Percentiles rank a stretch among this genome's conserved stretches.
phyloP scores from a whole-genome alignment of 2,888 invertebrate genomes.

The Melanophora roralis region DNA sequence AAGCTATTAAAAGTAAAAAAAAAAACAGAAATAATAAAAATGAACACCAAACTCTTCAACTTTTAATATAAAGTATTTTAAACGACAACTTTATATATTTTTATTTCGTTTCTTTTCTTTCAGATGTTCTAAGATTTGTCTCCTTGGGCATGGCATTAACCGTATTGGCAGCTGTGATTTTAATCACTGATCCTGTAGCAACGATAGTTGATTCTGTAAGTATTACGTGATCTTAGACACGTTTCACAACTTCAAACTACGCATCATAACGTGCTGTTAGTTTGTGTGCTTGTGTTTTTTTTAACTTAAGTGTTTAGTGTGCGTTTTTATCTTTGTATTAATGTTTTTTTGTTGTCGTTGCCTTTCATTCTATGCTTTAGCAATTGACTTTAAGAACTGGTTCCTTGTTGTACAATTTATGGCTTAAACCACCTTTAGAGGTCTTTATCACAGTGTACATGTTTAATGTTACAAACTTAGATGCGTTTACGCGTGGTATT shows the following conservation, averaged over 20 bases:
- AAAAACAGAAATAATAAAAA: no score
- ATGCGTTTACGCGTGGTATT: conserved; percentile 82
- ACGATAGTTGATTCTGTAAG: conserved; percentile 73
- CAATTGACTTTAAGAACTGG: conserved; percentile 78
- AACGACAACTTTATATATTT: background rate
- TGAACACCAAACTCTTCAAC: no score
- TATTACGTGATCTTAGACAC: conserved; percentile 43
- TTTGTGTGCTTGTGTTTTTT: background rate
- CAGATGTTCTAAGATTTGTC: conserved; percentile 72
- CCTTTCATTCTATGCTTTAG: conserved; percentile 63
- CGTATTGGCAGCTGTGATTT: conserved; percentile 69
- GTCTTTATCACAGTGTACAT: conserved; percentile 83
- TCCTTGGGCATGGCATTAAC: conserved; percentile 71
- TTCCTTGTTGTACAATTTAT: conserved; percentile 80
- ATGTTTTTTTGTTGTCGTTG: background rate
- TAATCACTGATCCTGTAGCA: conserved; percentile 71
- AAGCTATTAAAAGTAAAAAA: no score
- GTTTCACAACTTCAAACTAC: background rate
- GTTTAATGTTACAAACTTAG: conserved; percentile 89
- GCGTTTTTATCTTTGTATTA: background rate
- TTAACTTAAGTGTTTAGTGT: background rate
- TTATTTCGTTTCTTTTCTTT: background rate
- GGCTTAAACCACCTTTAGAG: conserved; percentile 82
- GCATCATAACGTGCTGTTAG: background rate
- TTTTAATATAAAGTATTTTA: no score